Evolutionary conservation across 2,113 vertebrate genomes (phyloP), one percentile per base, ranked within the genome.

Genomic region (Sardina pilchardus): DNA sequence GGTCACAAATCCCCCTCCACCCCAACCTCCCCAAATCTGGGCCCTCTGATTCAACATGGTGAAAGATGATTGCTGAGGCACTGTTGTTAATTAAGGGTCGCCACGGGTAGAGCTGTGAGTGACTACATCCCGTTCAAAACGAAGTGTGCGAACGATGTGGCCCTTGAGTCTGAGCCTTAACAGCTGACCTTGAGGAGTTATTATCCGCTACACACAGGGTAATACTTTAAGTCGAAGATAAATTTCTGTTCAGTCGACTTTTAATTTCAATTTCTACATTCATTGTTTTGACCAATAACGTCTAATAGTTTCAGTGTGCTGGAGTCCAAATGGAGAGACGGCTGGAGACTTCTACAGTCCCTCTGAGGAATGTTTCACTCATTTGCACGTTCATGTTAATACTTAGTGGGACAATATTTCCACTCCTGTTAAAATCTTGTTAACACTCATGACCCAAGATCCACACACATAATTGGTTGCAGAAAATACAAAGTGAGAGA

Each of bases 51-150:
- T 88, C 82, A 85, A 45, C 71, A 87, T 87, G 90, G 87, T 48
- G 30, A 89, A 92, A 91, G 86, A 88, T 90, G 71, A 78, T 63
- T 87, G 85, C 81, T 88, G 50, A 50, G 88, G 82, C 45, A 56
- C 88, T 91, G 88, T 87, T 90, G 67, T 89, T 90, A 89, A 93
- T 93, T 92, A 91, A 50, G 81, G 86, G 53, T 83, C 78, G 59
- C 89, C 85, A 83, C 84, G 43, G 81, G 56, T 34, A 83, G 85
- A 84, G 82, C 87, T 24, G 0, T 86, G 89, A 87, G 84, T 75
- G n/a, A 21, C 84, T 88, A 87, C 59, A 85, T 87, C 71, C 83
- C 83, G 71, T 83, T 84, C 39, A 88, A 84, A 81, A 85, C 16
- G 53, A 84, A 81, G 45, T 71, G 39, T 85, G 82, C n/a, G n/a